A percentile compares a stretch with the other conserved stretches of the same genome.
Evolutionary conservation across 2,113 vertebrate species (phyloP).

Genomic region (Okapia johnstoni): DNA sequence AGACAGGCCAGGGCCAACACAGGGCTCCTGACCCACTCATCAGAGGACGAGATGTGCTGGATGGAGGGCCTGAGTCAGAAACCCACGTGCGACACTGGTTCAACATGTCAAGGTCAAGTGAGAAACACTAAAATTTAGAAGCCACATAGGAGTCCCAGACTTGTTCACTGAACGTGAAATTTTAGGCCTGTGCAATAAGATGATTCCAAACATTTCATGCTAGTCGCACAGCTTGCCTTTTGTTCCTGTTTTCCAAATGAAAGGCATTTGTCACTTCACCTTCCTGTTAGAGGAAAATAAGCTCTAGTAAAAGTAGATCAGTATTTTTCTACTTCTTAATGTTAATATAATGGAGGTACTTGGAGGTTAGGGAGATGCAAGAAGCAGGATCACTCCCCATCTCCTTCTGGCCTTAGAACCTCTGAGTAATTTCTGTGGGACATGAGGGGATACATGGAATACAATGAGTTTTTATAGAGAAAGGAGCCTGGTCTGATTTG

Average conservation of each 20-base stretch:
- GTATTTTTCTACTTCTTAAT: background rate
- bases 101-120: background rate
- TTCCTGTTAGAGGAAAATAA: background rate
- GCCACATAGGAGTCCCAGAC: background rate
- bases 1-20: background rate
- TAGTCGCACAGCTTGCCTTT: background rate
- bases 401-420: background rate
- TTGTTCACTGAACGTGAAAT: background rate
- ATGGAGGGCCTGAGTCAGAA: background rate
- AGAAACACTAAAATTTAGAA: background rate
- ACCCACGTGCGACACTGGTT: background rate
- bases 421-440: background rate
- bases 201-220: background rate
- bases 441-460: background rate
- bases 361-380: background rate
- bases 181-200: background rate
- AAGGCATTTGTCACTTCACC: background rate
- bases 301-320: background rate
- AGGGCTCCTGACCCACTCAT: no score
- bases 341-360: background rate
- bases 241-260: background rate
- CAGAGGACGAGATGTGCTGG: background rate
- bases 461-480: background rate
- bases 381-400: background rate
- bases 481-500: background rate